A percentile compares a stretch with the other conserved stretches of the same genome.
phyloP scores from a whole-genome alignment of 2,113 vertebrate species.

The Perca fluviatilis region DNA sequence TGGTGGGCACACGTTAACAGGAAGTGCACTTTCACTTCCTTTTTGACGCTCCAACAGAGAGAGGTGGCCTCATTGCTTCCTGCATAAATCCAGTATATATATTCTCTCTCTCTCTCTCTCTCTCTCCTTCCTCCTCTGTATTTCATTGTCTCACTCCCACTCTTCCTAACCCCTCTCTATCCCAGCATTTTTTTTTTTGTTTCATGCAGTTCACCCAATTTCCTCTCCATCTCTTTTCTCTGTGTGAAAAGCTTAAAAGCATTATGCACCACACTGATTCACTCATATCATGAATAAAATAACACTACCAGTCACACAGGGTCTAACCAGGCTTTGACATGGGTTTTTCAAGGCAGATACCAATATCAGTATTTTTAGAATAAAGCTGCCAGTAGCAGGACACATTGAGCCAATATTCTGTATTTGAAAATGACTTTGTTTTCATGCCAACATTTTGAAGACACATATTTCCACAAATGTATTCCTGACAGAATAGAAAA shows the following conservation, averaged over 20 bases:
- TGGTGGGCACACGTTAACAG: slow-evolving; percentile 43
- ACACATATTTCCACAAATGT: not conserved
- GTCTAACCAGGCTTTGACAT: slow-evolving; percentile 60
- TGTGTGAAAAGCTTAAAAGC: slow-evolving; percentile 77
- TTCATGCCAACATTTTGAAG: slow-evolving; percentile 5
- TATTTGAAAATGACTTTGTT: slow-evolving; percentile 38
- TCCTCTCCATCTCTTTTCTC: slow-evolving; percentile 73
- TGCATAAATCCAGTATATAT: slow-evolving; percentile 62
- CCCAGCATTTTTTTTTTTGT: slow-evolving; percentile 38
- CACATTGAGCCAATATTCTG: slow-evolving; percentile 10
- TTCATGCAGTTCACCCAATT: slow-evolving; percentile 72
- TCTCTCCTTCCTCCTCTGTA: slow-evolving; percentile 57
- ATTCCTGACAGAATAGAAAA: not conserved
- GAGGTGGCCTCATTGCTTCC: slow-evolving; percentile 64
- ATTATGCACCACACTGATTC: slow-evolving; percentile 74
- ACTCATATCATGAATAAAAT: slow-evolving; percentile 72
- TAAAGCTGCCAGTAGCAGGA: slow-evolving; percentile 29
- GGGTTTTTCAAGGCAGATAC: slow-evolving; percentile 28
- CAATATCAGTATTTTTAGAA: slow-evolving; percentile 49
- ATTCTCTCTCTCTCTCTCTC: slow-evolving; percentile 35
- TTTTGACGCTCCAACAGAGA: slow-evolving; percentile 13
- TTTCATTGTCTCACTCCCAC: slow-evolving; percentile 62
- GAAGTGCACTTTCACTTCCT: slow-evolving; percentile 74
- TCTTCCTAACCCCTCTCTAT: slow-evolving; percentile 60
- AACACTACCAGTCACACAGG: slow-evolving; percentile 49